Evolutionary conservation across 2,113 vertebrate species (phyloP).

Genomic region (Aix galericulata): DNA sequence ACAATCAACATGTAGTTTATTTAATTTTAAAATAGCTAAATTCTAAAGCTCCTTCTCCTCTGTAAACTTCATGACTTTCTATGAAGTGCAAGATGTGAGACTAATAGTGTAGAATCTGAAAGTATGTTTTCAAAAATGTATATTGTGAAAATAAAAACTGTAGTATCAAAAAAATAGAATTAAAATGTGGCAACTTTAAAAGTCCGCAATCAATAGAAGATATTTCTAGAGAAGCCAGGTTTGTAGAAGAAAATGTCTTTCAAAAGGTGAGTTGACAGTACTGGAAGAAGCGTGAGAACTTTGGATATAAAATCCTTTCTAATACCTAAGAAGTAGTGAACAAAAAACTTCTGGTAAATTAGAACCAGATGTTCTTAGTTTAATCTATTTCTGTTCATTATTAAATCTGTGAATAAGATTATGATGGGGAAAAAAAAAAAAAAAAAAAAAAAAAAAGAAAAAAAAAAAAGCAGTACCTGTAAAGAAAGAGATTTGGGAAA

Average conservation of each 20-base stretch:
- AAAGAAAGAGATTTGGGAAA: background rate
- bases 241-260: background rate
- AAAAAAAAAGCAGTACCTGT: background rate
- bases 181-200: background rate
- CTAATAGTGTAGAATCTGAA: background rate
- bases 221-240: background rate
- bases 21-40: background rate
- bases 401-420: background rate
- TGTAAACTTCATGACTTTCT: background rate
- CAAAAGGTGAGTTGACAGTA: background rate
- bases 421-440: too few relatives aligned
- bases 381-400: background rate
- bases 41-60: background rate
- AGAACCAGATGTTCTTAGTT: background rate
- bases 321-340: background rate
- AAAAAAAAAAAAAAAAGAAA: background rate
- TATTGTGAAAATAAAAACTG: background rate
- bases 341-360: background rate
- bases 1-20: background rate
- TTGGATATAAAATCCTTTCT: background rate
- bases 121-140: background rate
- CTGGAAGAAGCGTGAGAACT: background rate
- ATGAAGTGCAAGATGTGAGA: background rate
- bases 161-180: background rate
- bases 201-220: background rate